Percentiles rank a stretch among this genome's conserved stretches.
These are phyloP conservation scores for Microctenopoma lineatum DNA, from an alignment of 2,797 vertebrate species.

Conservation along the genomic window DNA sequence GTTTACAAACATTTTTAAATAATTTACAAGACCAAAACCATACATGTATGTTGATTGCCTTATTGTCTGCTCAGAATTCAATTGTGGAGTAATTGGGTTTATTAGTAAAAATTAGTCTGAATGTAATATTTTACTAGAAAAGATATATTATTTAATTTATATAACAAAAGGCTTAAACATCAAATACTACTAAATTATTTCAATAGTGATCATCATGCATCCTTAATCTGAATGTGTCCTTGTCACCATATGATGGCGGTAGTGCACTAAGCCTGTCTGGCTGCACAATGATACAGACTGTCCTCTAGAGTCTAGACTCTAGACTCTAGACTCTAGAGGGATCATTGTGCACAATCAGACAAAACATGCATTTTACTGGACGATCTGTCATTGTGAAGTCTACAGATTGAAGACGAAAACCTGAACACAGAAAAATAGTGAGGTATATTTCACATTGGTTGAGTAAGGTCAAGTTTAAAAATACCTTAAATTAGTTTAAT, in stretches of 20 bases:
- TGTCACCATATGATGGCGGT: constrained; percentile 47
- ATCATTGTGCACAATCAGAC: too few relatives aligned
- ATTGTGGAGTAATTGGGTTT: background rate
- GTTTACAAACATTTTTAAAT: too few relatives aligned
- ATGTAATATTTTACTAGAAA: background rate
- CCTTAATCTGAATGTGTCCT: background rate
- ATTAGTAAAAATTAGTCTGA: background rate
- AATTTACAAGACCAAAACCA: background rate
- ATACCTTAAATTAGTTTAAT: too few relatives aligned
- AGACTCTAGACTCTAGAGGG: constrained; percentile 14
- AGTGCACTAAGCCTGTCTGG: background rate
- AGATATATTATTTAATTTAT: too few relatives aligned
- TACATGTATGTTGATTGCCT: background rate
- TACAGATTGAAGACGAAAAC: too few relatives aligned
- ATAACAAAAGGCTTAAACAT: too few relatives aligned
- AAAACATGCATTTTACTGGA: too few relatives aligned
- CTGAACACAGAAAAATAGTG: too few relatives aligned
- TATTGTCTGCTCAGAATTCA: background rate
- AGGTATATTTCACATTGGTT: too few relatives aligned
- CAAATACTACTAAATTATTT: background rate
- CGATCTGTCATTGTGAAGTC: too few relatives aligned
- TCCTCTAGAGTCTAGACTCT: constrained; percentile 21
- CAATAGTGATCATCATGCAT: background rate
- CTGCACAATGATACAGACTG: background rate
- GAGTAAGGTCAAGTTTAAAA: too few relatives aligned